Conservation (phyloP, 2,797 vertebrate genomes). For the Denticeps clupeoides region DNA sequence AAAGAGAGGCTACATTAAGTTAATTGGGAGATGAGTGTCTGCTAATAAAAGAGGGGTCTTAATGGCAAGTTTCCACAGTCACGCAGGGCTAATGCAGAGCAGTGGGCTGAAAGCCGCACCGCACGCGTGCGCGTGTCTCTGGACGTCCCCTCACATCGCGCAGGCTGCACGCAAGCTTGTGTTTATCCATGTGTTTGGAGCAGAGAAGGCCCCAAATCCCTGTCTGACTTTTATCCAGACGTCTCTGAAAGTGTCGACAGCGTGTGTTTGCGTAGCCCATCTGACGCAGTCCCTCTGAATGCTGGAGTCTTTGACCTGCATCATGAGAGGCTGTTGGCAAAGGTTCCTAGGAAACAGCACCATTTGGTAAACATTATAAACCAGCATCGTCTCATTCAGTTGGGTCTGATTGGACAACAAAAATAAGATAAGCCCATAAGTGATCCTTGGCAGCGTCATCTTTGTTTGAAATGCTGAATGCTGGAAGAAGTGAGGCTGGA, state of each 20-base stretch:
- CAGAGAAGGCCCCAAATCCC: constrained; percentile 8
- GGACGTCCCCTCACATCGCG: constrained; percentile 20
- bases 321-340: constrained; percentile 37
- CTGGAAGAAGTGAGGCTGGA: constrained; percentile 4
- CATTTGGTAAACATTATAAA: constrained; percentile 32
- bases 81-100: constrained; percentile 81
- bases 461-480: constrained; percentile 21
- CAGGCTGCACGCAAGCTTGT: constrained; percentile 17
- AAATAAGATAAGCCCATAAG: constrained; percentile 27
- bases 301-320: constrained; percentile 36
- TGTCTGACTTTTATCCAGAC: constrained; percentile 32
- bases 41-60: constrained; percentile 99
- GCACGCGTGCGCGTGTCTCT: constrained; percentile 60
- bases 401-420: constrained; percentile 30
- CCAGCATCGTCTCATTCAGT: constrained; percentile 33
- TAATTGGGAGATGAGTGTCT: constrained; percentile 99
- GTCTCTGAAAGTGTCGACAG: constrained; percentile 31
- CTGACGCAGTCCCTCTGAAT: constrained; percentile 25
- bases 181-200: constrained; percentile 24
- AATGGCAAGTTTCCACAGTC: constrained; percentile 96
- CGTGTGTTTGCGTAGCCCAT: constrained; percentile 29
- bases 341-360: constrained; percentile 30
- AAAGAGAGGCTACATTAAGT: constrained; percentile 97
- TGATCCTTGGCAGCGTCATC: constrained; percentile 20
- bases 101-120: constrained; percentile 78